Evolutionary conservation across 35 echinoderm and acorn worm genomes (phyloP).

Genomic region (Chiridota heheva): DNA sequence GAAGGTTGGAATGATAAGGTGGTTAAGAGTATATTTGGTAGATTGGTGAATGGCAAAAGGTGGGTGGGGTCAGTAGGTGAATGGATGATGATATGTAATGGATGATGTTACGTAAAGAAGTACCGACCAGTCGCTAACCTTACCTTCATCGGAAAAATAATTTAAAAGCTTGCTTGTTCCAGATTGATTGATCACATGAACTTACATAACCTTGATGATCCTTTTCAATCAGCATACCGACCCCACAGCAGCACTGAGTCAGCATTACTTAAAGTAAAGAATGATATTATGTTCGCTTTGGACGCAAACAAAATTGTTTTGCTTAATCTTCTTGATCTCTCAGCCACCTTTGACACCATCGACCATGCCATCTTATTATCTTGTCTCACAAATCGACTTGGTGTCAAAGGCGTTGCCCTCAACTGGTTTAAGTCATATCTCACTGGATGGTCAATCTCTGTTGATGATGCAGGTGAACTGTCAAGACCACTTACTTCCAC

Average conservation of each 20-base stretch:
- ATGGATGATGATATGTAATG: too few species aligned
- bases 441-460: neutral
- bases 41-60: too few species aligned
- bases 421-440: too few species aligned
- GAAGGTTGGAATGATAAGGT: too few species aligned
- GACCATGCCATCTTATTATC: constrained; percentile 7
- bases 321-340: constrained; percentile 34
- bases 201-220: constrained; percentile 19
- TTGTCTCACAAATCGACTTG: neutral
- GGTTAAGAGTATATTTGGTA: too few species aligned
- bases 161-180: too few species aligned
- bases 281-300: constrained; percentile 46
- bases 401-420: constrained; percentile 2
- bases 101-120: constrained; percentile 20
- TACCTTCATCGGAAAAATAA: too few species aligned
- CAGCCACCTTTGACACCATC: constrained; percentile 60
- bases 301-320: constrained; percentile 40
- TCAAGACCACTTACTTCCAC: neutral
- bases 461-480: constrained; percentile 32
- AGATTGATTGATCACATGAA: constrained; percentile 15
- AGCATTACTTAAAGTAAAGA: constrained; percentile 41
- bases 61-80: too few species aligned
- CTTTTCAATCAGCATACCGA: constrained; percentile 54
- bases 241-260: constrained; percentile 38
- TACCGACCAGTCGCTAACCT: constrained; percentile 35